Conservation (phyloP, 1,140 invertebrate species). For the Reticulitermes speratus region DNA sequence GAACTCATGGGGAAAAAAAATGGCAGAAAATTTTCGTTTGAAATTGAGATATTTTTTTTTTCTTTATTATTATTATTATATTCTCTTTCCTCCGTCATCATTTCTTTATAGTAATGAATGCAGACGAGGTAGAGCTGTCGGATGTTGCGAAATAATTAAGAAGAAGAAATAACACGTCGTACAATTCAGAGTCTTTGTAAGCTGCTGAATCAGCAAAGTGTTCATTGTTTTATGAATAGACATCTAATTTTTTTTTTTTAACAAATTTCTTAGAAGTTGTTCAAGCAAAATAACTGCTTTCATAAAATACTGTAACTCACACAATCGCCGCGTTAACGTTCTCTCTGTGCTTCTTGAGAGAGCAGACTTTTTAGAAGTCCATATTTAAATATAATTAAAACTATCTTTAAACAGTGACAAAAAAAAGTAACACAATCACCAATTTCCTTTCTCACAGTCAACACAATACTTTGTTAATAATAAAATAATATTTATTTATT, state of each 20-base stretch:
- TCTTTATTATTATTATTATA: neutral
- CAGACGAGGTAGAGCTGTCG: neutral
- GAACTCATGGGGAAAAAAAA: constrained; percentile 23
- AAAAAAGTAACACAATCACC: too few species aligned
- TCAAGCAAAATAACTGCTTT: neutral
- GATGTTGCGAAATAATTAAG: constrained; percentile 13
- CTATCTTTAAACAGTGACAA: too few species aligned
- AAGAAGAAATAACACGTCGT: neutral
- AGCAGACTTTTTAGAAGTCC: too few species aligned
- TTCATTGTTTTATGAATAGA: neutral
- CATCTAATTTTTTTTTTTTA: neutral
- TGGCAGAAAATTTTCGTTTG: constrained; percentile 7
- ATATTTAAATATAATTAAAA: too few species aligned
- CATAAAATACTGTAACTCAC: neutral
- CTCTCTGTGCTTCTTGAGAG: neutral
- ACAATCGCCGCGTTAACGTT: neutral
- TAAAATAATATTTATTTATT: too few species aligned
- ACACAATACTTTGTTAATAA: too few species aligned
- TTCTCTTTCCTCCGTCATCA: neutral
- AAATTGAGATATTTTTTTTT: constrained; percentile 19
- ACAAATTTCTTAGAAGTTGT: neutral
- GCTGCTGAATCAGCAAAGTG: neutral
- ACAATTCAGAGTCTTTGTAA: neutral
- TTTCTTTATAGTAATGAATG: neutral
- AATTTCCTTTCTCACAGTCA: too few species aligned